These are phyloP conservation scores for Ceratina calcarata DNA, from an alignment of 1,140 invertebrate genomes.

Conservation along the genomic window DNA sequence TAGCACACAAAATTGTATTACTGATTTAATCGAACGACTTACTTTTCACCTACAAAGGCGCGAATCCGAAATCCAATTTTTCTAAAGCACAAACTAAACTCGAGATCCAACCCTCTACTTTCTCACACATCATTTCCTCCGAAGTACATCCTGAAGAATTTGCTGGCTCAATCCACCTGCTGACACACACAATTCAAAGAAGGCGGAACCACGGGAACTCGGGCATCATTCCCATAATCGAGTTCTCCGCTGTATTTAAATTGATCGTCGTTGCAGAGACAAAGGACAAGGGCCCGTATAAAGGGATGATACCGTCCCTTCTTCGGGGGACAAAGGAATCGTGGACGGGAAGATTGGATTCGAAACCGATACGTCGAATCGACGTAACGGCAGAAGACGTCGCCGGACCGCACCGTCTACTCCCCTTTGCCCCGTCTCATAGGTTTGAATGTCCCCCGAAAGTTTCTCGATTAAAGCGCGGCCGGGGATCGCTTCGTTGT, in stretches of 20 bases:
- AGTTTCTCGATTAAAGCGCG: slow-evolving; percentile 66
- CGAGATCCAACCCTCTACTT: not conserved
- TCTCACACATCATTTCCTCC: slow-evolving; percentile 11
- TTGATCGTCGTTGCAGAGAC: slow-evolving; percentile 1
- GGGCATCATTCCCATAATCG: not conserved
- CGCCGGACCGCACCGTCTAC: not conserved
- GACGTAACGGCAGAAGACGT: slow-evolving; percentile 11
- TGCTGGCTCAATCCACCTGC: not conserved
- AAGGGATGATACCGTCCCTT: not conserved
- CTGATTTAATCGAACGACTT: not conserved
- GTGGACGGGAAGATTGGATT: slow-evolving; percentile 31
- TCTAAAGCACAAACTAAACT: not conserved
- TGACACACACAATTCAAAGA: slow-evolving; percentile 4
- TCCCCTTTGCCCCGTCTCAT: too few species aligned
- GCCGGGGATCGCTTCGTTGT: slow-evolving; percentile 40
- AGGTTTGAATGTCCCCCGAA: slow-evolving; percentile 11
- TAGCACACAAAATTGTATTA: too few species aligned
- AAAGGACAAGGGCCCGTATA: not conserved
- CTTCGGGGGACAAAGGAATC: slow-evolving; percentile 20
- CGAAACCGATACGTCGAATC: slow-evolving; percentile 37
- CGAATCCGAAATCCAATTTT: not conserved
- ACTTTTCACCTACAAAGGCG: not conserved
- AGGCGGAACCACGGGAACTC: not conserved
- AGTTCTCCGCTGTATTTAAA: slow-evolving; percentile 28
- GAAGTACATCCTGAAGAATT: not conserved